Evolutionary conservation across 2,113 vertebrate genomes (phyloP).

Genomic region (Miniopterus natalensis): DNA sequence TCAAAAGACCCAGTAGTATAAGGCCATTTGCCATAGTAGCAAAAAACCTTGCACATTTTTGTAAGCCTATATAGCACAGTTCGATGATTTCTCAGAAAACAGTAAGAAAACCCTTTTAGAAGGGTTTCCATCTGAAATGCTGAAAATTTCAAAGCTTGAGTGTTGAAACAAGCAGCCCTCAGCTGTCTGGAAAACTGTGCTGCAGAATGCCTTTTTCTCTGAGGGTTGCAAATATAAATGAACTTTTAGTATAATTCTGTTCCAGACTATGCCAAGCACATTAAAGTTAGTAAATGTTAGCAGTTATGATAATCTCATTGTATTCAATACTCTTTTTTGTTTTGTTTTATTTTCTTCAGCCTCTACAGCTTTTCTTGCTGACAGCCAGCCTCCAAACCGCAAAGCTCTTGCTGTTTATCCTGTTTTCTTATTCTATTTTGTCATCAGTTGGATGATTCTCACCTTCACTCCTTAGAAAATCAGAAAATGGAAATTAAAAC

Average conservation of each 20-base stretch:
- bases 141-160: slow-evolving; percentile 16
- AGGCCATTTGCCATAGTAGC: slow-evolving; percentile 3
- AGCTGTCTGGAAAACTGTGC: background rate
- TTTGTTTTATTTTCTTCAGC: slow-evolving; percentile 86
- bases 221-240: background rate
- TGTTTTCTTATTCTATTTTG: slow-evolving; percentile 98
- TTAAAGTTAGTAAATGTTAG: slow-evolving; percentile 45
- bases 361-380: slow-evolving; percentile 96
- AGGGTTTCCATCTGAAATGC: slow-evolving; percentile 40
- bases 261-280: background rate
- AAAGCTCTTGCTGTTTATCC: slow-evolving; percentile 97
- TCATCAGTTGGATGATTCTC: slow-evolving; percentile 98
- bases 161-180: slow-evolving; percentile 29
- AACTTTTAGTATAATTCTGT: slow-evolving; percentile 11
- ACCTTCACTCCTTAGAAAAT: slow-evolving; percentile 90
- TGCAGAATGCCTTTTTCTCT: background rate
- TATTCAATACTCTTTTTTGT: slow-evolving; percentile 61
- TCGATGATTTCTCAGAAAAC: slow-evolving; percentile 38
- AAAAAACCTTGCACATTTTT: slow-evolving; percentile 11
- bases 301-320: background rate
- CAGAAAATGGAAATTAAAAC: slow-evolving; percentile 47
- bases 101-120: slow-evolving; percentile 26
- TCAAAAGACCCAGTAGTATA: background rate
- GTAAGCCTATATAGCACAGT: background rate
- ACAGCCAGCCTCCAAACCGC: slow-evolving; percentile 96